Percentiles rank a stretch among this genome's conserved stretches.
phyloP scores from a whole-genome alignment of 2,113 vertebrate genomes.

The Athene cunicularia region DNA sequence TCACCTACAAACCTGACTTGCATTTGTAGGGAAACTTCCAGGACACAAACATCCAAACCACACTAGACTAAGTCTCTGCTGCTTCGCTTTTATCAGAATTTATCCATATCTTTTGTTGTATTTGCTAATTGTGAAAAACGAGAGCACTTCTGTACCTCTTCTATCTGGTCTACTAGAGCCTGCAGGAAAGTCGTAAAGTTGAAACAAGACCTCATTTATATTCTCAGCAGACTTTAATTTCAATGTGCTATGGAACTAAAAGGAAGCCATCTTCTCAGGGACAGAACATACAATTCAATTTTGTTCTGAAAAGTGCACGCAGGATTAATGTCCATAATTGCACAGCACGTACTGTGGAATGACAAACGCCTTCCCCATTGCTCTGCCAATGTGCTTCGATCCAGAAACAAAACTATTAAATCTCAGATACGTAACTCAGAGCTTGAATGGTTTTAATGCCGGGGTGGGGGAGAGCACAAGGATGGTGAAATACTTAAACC shows the following conservation, averaged over 20 bases:
- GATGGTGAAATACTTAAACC: not conserved
- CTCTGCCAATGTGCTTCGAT: constrained; percentile 31
- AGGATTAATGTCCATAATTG: constrained; percentile 63
- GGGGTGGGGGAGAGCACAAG: not conserved
- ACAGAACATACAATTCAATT: constrained; percentile 66
- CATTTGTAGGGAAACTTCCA: not conserved
- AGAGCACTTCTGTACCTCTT: not conserved
- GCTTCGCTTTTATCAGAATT: not conserved
- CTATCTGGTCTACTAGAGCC: not conserved
- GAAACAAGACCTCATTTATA: constrained; percentile 55
- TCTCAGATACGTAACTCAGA: not conserved
- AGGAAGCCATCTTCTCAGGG: constrained; percentile 60
- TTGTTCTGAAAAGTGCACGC: constrained; percentile 29
- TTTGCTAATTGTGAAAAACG: not conserved
- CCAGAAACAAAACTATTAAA: constrained; percentile 20
- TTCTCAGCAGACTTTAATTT: constrained; percentile 58
- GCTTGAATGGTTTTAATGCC: not conserved
- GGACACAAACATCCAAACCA: not conserved
- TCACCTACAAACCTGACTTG: not conserved
- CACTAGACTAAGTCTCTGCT: not conserved
- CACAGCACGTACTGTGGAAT: not conserved
- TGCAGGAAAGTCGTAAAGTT: constrained; percentile 31
- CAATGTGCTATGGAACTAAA: constrained; percentile 40
- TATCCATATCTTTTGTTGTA: not conserved
- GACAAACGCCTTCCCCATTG: constrained; percentile 19